phyloP scores from a whole-genome alignment of 2,888 invertebrate genomes.

The Leptopterna dolabrata region DNA sequence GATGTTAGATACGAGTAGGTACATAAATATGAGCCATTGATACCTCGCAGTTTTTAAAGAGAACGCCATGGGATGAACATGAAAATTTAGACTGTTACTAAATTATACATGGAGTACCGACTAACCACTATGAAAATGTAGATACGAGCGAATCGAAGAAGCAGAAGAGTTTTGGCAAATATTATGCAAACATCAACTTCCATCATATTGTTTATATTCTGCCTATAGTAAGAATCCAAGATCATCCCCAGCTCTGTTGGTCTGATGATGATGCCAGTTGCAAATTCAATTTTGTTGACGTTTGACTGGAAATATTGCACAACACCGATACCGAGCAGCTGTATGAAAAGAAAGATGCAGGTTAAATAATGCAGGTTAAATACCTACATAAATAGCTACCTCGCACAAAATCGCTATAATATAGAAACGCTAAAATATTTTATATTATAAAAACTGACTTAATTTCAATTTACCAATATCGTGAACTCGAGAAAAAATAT shows the following conservation, averaged over 20 bases:
- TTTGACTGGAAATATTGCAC: constrained; percentile 46
- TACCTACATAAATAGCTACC: no score
- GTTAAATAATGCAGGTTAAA: no score
- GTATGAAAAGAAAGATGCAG: background rate
- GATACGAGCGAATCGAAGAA: constrained; percentile 35
- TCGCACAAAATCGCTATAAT: no score
- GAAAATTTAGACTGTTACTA: no score
- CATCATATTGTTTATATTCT: background rate
- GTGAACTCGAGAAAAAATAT: constrained; percentile 46
- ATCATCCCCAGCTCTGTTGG: constrained; percentile 10
- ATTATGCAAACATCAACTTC: background rate
- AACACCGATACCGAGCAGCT: constrained; percentile 39
- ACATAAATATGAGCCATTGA: no score
- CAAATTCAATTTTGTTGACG: constrained; percentile 52
- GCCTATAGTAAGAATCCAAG: background rate
- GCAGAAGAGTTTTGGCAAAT: constrained; percentile 13
- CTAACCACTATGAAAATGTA: constrained; percentile 48
- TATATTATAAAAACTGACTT: no score
- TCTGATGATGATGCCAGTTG: constrained; percentile 38
- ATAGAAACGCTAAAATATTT: no score
- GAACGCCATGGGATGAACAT: no score
- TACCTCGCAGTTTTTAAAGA: no score
- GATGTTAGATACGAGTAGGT: no score
- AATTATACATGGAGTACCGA: no score
- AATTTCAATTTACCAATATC: constrained; percentile 16